These are phyloP conservation scores for Priocnemis perturbator DNA, from an alignment of 2,888 invertebrate species.

Conservation along the genomic window DNA sequence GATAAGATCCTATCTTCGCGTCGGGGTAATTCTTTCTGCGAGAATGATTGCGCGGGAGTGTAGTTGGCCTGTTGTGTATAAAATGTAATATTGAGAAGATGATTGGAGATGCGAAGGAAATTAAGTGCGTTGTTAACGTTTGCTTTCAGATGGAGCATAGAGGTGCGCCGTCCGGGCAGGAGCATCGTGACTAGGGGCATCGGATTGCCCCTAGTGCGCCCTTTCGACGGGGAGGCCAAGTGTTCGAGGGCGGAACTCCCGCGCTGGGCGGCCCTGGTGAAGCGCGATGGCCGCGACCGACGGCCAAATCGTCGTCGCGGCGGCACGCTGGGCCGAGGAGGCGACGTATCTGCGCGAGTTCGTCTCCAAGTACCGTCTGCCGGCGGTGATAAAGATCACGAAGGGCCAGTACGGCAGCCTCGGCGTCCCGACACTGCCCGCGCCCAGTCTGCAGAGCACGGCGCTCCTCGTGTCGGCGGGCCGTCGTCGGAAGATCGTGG, in stretches of 20 bases:
- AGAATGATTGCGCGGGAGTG: neutral
- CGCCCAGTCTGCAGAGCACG: conserved; percentile 90
- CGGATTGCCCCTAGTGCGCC: conserved; percentile 27
- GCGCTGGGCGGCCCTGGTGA: conserved; percentile 41
- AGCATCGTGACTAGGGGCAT: conserved; percentile 46
- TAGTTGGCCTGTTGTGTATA: too few species aligned
- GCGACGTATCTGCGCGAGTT: conserved; percentile 85
- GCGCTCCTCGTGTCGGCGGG: conserved; percentile 91
- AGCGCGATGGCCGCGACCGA: conserved; percentile 90
- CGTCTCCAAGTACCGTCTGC: conserved; percentile 85
- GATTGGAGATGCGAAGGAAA: too few species aligned
- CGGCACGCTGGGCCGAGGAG: conserved; percentile 86
- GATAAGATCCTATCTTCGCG: neutral
- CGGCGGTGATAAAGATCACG: conserved; percentile 92
- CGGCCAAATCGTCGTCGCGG: conserved; percentile 92
- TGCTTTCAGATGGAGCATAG: conserved; percentile 70
- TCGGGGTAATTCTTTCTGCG: too few species aligned
- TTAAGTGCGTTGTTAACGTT: neutral
- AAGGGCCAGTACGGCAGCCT: conserved; percentile 95
- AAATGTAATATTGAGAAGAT: too few species aligned
- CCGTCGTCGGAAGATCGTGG: conserved; percentile 89
- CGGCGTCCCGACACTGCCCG: conserved; percentile 91
- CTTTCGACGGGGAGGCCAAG: conserved; percentile 43
- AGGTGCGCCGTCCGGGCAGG: conserved; percentile 49
- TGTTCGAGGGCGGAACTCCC: conserved; percentile 33